Conservation (phyloP, 2,797 vertebrate genomes). For the Tiaroga cobitis region DNA sequence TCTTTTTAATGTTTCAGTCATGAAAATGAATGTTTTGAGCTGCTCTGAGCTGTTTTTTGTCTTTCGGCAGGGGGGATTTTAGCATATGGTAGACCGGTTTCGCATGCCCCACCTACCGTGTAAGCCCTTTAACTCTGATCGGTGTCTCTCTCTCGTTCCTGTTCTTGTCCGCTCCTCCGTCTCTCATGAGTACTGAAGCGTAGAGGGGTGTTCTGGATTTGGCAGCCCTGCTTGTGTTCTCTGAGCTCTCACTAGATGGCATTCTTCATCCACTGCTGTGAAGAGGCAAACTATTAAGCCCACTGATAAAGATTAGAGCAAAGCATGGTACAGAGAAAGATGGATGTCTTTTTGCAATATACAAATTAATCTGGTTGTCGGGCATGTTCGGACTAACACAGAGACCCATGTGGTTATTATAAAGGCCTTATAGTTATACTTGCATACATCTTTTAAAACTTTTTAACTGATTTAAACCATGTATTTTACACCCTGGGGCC, state of each 20-base stretch:
- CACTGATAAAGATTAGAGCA: slow-evolving; percentile 3
- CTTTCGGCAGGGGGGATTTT: neutral
- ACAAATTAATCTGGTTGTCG: neutral
- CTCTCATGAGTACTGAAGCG: neutral
- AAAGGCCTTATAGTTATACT: neutral
- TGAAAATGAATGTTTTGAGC: neutral
- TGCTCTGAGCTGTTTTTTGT: slow-evolving; percentile 31
- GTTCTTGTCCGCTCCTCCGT: neutral
- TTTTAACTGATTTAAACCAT: neutral
- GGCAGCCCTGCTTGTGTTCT: slow-evolving; percentile 2
- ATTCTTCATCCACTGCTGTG: slow-evolving; percentile 1
- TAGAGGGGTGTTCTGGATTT: neutral
- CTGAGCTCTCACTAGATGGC: slow-evolving; percentile 51
- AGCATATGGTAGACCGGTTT: neutral
- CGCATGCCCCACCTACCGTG: neutral
- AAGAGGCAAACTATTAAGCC: neutral
- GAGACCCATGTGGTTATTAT: neutral
- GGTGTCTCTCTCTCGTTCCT: neutral
- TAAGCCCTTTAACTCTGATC: neutral
- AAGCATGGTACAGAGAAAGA: neutral
- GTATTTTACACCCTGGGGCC: neutral
- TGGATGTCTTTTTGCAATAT: neutral
- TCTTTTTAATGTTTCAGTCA: slow-evolving; percentile 7
- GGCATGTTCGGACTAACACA: neutral
- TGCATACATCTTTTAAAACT: neutral